Evolutionary conservation across 2,888 invertebrate genomes (phyloP).

Genomic region (Xestia sexstrigata): DNA sequence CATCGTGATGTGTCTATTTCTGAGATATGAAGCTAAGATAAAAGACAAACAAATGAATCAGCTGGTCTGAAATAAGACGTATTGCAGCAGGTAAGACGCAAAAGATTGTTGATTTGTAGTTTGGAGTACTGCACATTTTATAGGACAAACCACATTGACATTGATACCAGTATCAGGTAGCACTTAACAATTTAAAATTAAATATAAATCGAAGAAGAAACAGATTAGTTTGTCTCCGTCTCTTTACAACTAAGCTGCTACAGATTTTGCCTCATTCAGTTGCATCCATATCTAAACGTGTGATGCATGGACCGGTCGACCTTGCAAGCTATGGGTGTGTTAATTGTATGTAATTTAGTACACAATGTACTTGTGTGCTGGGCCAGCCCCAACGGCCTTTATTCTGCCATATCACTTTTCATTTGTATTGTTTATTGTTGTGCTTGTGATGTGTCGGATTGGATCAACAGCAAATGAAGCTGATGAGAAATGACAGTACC

Average conservation of each 20-base stretch:
- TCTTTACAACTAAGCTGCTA: slow-evolving; percentile 7
- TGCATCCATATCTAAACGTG: slow-evolving; percentile 57
- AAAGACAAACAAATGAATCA: slow-evolving; percentile 51
- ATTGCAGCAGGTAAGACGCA: slow-evolving; percentile 1
- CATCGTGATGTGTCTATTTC: slow-evolving; percentile 53
- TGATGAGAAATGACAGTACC: not conserved
- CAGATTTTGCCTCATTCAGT: slow-evolving; percentile 49
- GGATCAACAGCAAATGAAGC: slow-evolving; percentile 2
- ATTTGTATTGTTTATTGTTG: slow-evolving; percentile 44
- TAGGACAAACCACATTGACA: not conserved
- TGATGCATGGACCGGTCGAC: slow-evolving; percentile 70
- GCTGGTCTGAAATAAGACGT: slow-evolving; percentile 5
- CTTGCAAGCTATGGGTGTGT: slow-evolving; percentile 70
- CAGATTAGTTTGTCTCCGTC: not conserved
- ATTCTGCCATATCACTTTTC: slow-evolving; percentile 56
- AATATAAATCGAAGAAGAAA: not conserved
- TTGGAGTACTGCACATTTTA: not conserved
- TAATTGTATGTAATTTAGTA: slow-evolving; percentile 69
- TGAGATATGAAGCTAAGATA: slow-evolving; percentile 44
- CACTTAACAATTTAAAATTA: not conserved
- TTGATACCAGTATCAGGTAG: not conserved
- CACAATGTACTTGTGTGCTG: slow-evolving; percentile 45
- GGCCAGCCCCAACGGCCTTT: slow-evolving; percentile 55
- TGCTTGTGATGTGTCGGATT: not conserved
- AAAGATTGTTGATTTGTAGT: slow-evolving; percentile 4